Percentiles rank a stretch among this genome's conserved stretches.
Conservation (phyloP, 2,888 invertebrate species). For the Polylopha cassiicola region DNA sequence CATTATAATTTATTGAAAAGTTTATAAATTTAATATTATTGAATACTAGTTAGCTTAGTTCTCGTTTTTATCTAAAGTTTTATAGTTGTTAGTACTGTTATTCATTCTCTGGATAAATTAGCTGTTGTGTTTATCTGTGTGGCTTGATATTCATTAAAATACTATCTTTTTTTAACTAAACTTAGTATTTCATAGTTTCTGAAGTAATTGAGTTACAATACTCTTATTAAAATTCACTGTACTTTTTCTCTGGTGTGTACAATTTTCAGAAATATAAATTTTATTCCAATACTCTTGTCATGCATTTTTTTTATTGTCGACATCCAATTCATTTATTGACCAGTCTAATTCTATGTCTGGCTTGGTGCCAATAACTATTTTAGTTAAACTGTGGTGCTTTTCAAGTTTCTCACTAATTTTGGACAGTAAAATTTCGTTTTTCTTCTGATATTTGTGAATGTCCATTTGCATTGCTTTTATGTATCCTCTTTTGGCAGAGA, state of each 20-base stretch:
- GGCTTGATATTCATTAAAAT: constrained; percentile 30
- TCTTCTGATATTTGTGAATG: constrained; percentile 64
- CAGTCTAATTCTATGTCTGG: constrained; percentile 41
- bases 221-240: constrained; percentile 64
- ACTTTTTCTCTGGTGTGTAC: constrained; percentile 73
- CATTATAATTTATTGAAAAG: constrained; percentile 23
- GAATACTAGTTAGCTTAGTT: constrained; percentile 35
- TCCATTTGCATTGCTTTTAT: constrained; percentile 64
- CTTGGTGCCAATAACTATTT: constrained; percentile 34
- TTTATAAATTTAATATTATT: constrained; percentile 40
- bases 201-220: constrained; percentile 55
- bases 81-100: constrained; percentile 11
- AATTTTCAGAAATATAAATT: constrained; percentile 76
- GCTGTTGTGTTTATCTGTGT: constrained; percentile 19
- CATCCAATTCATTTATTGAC: constrained; percentile 47
- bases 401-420: constrained; percentile 53
- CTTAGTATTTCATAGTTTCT: constrained; percentile 52
- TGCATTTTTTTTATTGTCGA: constrained; percentile 45
- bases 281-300: constrained; percentile 59
- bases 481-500: constrained; percentile 62
- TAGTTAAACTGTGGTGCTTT: constrained; percentile 44
- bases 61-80: constrained; percentile 26
- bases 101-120: constrained; percentile 16
- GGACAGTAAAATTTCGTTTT: constrained; percentile 53
- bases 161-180: constrained; percentile 65